Conservation (phyloP, 2,113 vertebrate genomes). For the Grammomys surdaster region DNA sequence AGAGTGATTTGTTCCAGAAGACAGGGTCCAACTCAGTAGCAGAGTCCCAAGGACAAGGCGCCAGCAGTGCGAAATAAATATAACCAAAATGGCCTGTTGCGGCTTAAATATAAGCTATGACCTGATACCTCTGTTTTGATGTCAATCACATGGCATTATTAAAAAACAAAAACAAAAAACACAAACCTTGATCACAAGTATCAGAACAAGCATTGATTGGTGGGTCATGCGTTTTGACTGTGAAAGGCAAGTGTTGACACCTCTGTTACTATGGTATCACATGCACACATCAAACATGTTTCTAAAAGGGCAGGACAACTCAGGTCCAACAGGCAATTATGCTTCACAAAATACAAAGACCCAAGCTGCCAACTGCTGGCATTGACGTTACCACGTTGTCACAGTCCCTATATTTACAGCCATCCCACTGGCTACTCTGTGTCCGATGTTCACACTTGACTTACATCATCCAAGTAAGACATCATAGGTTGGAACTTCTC, state of each 20-base stretch:
- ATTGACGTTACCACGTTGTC: not conserved
- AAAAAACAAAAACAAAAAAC: not conserved
- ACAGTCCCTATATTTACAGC: not conserved
- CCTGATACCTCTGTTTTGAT: not conserved
- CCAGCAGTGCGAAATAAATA: not conserved
- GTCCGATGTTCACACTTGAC: not conserved
- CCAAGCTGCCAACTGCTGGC: not conserved
- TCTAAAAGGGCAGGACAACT: not conserved
- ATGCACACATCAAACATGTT: not conserved
- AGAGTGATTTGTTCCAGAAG: not conserved
- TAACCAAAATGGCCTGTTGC: not conserved
- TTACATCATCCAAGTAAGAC: not conserved
- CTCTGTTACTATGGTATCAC: not conserved
- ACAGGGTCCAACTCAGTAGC: not conserved
- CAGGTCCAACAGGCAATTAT: not conserved
- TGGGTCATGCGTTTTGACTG: not conserved
- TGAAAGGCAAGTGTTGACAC: not conserved
- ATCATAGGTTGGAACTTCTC: not conserved
- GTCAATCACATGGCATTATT: slow-evolving; percentile 10
- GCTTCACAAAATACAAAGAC: slow-evolving; percentile 23
- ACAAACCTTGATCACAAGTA: not conserved
- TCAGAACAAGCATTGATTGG: not conserved
- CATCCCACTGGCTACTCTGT: not conserved
- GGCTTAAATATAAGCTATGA: not conserved
- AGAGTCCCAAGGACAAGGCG: not conserved